phyloP scores from a whole-genome alignment of 2,888 invertebrate species.

The Drymonia ruficornis region DNA sequence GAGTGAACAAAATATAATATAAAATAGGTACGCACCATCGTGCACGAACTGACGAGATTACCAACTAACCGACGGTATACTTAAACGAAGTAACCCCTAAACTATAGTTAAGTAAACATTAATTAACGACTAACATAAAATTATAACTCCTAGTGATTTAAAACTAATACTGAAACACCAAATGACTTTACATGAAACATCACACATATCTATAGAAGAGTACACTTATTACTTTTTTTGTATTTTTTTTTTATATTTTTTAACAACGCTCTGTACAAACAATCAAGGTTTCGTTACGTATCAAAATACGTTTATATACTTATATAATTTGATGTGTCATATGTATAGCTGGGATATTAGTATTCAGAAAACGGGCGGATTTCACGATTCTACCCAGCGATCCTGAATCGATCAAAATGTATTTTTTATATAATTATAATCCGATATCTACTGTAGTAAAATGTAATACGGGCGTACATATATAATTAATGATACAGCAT shows the following conservation, averaged over 20 bases:
- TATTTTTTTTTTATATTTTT: slow-evolving; percentile 50
- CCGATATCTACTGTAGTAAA: not conserved
- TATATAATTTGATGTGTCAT: slow-evolving; percentile 36
- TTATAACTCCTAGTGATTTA: slow-evolving; percentile 76
- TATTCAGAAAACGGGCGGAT: slow-evolving; percentile 48
- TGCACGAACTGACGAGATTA: slow-evolving; percentile 47
- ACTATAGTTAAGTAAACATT: slow-evolving; percentile 71
- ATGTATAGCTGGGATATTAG: slow-evolving; percentile 28
- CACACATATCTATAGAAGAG: slow-evolving; percentile 55
- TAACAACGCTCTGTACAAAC: slow-evolving; percentile 73
- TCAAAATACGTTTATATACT: slow-evolving; percentile 38
- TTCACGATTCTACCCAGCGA: slow-evolving; percentile 20
- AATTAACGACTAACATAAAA: slow-evolving; percentile 81
- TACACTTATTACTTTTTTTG: slow-evolving; percentile 50
- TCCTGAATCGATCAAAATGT: slow-evolving; percentile 15
- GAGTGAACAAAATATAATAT: slow-evolving; percentile 48
- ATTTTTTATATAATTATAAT: slow-evolving; percentile 2
- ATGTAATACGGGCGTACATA: not conserved
- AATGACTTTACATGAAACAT: slow-evolving; percentile 64
- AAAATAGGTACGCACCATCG: slow-evolving; percentile 36
- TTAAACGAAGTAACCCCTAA: slow-evolving; percentile 67
- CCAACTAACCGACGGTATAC: slow-evolving; percentile 65
- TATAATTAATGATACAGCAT: slow-evolving; percentile 12
- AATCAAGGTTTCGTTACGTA: slow-evolving; percentile 55
- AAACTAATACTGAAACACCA: slow-evolving; percentile 77